Conservation (phyloP, 2,797 vertebrate species). For the Borostomias antarcticus region DNA sequence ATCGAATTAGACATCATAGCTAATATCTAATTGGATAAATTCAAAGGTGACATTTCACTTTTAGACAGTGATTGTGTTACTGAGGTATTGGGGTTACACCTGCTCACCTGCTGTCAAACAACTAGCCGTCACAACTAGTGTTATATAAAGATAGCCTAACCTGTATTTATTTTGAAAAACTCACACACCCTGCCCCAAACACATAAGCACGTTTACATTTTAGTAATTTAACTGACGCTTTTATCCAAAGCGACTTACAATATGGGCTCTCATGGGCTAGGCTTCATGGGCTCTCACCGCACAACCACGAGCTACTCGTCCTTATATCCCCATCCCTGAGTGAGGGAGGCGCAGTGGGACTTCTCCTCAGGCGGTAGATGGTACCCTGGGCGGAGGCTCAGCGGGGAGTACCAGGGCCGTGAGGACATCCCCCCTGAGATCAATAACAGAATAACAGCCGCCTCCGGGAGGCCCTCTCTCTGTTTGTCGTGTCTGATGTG, state of each 20-base stretch:
- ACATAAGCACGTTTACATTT: no score
- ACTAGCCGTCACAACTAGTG: background rate
- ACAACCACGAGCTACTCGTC: constrained; percentile 19
- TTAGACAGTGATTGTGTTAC: background rate
- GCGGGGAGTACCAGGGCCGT: constrained; percentile 4
- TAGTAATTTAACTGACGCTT: no score
- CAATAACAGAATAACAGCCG: constrained; percentile 75
- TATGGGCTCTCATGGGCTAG: no score
- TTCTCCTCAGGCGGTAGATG: constrained; percentile 50
- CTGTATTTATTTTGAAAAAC: no score
- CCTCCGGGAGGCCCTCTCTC: constrained; percentile 47
- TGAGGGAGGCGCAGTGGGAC: constrained; percentile 37
- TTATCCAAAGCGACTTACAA: no score
- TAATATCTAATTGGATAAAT: no score
- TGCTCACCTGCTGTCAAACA: no score
- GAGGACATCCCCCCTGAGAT: constrained; percentile 47
- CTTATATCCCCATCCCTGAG: constrained; percentile 61
- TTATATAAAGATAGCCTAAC: no score
- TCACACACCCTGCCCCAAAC: no score
- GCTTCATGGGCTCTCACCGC: constrained; percentile 27
- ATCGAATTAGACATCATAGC: background rate
- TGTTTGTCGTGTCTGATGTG: constrained; percentile 53
- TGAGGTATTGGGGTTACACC: background rate
- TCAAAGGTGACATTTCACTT: background rate
- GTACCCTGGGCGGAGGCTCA: constrained; percentile 41